Conservation (phyloP, 2,113 vertebrate species). For the Manacus vitellinus region DNA sequence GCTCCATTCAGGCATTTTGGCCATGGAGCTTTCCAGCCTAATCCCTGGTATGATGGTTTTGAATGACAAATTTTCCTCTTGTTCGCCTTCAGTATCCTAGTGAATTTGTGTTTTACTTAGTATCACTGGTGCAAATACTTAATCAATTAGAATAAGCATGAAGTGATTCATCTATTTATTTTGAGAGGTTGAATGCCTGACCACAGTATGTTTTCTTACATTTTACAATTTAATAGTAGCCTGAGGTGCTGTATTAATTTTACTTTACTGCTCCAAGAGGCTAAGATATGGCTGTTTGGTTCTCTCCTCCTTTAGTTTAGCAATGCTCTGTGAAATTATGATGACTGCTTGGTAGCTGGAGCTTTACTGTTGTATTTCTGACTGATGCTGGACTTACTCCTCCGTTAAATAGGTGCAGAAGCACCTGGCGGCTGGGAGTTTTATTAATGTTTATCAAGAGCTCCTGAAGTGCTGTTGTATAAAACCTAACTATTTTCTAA, state of each 20-base stretch:
- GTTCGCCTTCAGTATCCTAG: not conserved
- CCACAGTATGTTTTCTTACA: slow-evolving; percentile 13
- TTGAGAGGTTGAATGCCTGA: slow-evolving; percentile 22
- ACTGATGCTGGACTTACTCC: not conserved
- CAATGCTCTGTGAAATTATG: not conserved
- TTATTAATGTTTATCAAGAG: not conserved
- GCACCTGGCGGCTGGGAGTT: not conserved
- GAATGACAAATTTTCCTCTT: not conserved
- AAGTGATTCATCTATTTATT: slow-evolving; percentile 25
- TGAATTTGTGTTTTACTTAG: not conserved
- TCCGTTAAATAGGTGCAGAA: not conserved
- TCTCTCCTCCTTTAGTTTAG: not conserved
- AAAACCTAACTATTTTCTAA: not conserved
- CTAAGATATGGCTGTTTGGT: not conserved
- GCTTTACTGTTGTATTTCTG: not conserved
- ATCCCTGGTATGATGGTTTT: not conserved
- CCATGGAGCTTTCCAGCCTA: not conserved
- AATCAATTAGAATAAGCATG: not conserved
- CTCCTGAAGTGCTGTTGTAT: not conserved
- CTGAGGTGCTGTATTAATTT: slow-evolving; percentile 32
- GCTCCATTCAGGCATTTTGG: rapidly evolving
- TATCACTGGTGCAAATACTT: not conserved
- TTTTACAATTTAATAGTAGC: slow-evolving; percentile 28
- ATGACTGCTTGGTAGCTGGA: not conserved
- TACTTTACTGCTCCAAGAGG: slow-evolving; percentile 12